A percentile compares a stretch with the other conserved stretches of the same genome.
Conservation (phyloP, 2,888 invertebrate species). For the Aporophyla nigra region DNA sequence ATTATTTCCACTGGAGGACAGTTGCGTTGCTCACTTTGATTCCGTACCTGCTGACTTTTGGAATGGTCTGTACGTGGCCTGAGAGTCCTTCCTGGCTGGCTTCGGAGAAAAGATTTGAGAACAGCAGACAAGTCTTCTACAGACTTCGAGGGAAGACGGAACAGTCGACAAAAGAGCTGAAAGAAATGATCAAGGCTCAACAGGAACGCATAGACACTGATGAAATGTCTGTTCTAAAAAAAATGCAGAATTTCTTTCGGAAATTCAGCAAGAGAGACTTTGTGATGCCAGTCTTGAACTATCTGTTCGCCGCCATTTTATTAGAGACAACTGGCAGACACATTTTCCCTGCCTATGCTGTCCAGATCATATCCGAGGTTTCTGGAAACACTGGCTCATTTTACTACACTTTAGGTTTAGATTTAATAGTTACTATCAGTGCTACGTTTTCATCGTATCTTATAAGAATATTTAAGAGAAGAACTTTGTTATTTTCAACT, state of each 20-base stretch:
- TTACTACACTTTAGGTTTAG: slow-evolving; percentile 70
- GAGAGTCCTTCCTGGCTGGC: slow-evolving; percentile 92
- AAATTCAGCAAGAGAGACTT: slow-evolving; percentile 59
- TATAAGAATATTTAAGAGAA: slow-evolving; percentile 62
- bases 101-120: slow-evolving; percentile 77
- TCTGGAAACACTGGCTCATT: slow-evolving; percentile 60
- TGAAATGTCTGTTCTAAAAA: slow-evolving; percentile 2
- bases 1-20: slow-evolving; percentile 72
- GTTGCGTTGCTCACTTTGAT: slow-evolving; percentile 68
- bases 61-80: slow-evolving; percentile 84
- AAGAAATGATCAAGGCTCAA: slow-evolving; percentile 70
- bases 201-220: slow-evolving; percentile 51
- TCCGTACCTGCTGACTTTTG: slow-evolving; percentile 64
- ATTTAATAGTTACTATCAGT: slow-evolving; percentile 67
- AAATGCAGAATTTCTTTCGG: slow-evolving; percentile 22
- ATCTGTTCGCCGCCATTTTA: slow-evolving; percentile 62
- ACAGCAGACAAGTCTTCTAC: slow-evolving; percentile 87
- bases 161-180: slow-evolving; percentile 67
- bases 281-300: slow-evolving; percentile 64
- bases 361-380: slow-evolving; percentile 70
- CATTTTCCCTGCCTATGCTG: slow-evolving; percentile 72
- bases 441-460: slow-evolving; percentile 62
- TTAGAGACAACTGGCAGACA: slow-evolving; percentile 72
- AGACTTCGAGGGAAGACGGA: slow-evolving; percentile 86
- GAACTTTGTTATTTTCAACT: slow-evolving; percentile 72